Conservation (phyloP, 37 sponge, comb jelly and placozoan genomes). For the Geodia barretti region DNA sequence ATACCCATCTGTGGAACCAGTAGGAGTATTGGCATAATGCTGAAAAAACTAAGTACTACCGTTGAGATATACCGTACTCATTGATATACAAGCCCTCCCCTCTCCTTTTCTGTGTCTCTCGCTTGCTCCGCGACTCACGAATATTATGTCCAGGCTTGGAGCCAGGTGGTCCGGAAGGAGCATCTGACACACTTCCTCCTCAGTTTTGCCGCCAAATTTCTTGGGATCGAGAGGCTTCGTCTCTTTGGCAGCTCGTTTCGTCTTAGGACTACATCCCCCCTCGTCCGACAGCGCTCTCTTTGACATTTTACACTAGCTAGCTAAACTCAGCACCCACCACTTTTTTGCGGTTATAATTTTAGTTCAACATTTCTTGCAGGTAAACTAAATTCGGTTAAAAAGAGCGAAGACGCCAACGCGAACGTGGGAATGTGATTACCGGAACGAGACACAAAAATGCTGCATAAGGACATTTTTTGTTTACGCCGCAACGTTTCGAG, state of each 20-base stretch:
- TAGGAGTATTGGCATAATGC: too few relatives aligned
- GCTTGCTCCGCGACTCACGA: constrained; percentile 48
- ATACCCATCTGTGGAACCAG: constrained; percentile 80
- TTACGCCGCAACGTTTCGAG: neutral
- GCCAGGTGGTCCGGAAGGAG: constrained; percentile 83
- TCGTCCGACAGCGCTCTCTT: too few relatives aligned
- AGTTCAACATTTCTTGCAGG: too few relatives aligned
- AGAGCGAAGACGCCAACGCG: neutral
- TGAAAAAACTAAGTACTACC: too few relatives aligned
- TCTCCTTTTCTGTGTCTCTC: too few relatives aligned
- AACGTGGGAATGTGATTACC: too few relatives aligned
- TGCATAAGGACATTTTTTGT: too few relatives aligned
- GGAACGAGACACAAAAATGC: too few relatives aligned
- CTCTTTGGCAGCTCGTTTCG: constrained; percentile 18
- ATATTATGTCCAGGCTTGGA: constrained; percentile 78
- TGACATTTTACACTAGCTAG: too few relatives aligned
- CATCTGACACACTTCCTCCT: constrained; percentile 76
- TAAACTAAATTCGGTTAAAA: neutral
- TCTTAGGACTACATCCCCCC: too few relatives aligned
- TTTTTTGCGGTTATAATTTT: neutral
- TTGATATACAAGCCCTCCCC: too few relatives aligned
- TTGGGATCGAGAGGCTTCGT: constrained; percentile 49
- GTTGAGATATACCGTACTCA: too few relatives aligned
- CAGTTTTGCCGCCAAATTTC: constrained; percentile 83
- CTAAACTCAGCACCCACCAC: neutral